These are phyloP conservation scores for Drosophila atripex DNA, from an alignment of 2,888 invertebrate species.

Conservation along the genomic window DNA sequence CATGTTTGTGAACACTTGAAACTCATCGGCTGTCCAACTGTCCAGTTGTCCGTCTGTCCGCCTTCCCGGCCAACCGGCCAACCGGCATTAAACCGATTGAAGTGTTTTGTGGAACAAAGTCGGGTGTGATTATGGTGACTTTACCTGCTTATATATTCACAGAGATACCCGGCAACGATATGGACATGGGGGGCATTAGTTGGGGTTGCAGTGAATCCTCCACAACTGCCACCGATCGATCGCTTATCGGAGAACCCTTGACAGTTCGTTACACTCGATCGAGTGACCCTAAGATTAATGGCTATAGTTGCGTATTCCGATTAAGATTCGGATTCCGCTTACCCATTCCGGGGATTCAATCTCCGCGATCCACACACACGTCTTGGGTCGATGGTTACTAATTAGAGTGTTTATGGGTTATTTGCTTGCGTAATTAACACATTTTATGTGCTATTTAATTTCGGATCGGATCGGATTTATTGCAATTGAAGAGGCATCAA, in stretches of 20 bases:
- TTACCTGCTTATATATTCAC: constrained; percentile 5
- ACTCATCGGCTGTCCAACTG: constrained; percentile 19
- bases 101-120: constrained; percentile 20
- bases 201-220: neutral
- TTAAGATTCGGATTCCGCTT: neutral
- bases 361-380: constrained; percentile 49
- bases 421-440: constrained; percentile 73
- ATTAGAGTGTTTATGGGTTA: constrained; percentile 77
- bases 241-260: neutral
- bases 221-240: neutral
- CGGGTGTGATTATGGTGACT: constrained; percentile 1
- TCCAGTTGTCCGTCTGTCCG: neutral
- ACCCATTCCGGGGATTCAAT: constrained; percentile 4
- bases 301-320: neutral
- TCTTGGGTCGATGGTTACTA: constrained; percentile 68
- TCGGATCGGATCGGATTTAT: constrained; percentile 60
- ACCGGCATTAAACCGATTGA: constrained; percentile 21
- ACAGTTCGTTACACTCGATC: neutral
- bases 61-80: constrained; percentile 5
- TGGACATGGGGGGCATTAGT: constrained; percentile 12
- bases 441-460: constrained; percentile 74
- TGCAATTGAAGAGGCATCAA: constrained; percentile 67
- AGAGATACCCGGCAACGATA: neutral
- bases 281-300: constrained; percentile 6
- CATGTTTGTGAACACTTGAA: constrained; percentile 41